Base-by-base conservation (phyloP, 1,140 invertebrate species). In the Amphibalanus amphitrite region DNA sequence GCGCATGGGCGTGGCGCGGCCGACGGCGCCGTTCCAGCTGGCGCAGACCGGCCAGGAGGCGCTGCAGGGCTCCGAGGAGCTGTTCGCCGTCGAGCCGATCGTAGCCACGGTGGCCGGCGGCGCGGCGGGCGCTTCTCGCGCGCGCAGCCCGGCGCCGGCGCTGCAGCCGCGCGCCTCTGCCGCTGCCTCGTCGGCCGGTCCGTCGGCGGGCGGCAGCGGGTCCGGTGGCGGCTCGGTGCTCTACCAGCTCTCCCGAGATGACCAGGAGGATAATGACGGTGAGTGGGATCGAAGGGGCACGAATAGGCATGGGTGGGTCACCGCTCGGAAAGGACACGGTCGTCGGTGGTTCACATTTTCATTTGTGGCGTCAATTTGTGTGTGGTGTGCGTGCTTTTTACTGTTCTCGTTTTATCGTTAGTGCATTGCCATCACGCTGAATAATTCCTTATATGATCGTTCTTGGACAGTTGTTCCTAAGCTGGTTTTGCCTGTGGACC, bases 41-140 rank as follows among this genome's bases (percentile, higher is more conserved):
- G 65, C 65, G 26, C 65, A 67, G 26, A 28, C 10, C 65, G 28
- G 26, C 10, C 65, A 67, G 65, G 65, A 67, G 65, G 65, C 65
- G 65, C 65, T 67, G 26, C n/a, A 67, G 10, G n/a, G 65, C 4
- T 67, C 65, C 65, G 94, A 98, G 80, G 94, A 98, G 79, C 81
- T 98, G 67, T 98, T 98, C 78, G 90, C 89, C 68, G 92, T 95
- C 15, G 95, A 98, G 78, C 93, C 94, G 1, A 80, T 95, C 29
- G 79, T 79, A 3, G 68, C 78, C 68, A 68, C 65, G 65, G 65
- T 26, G 23, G 28, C n/a, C 23, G 65, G 65, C 28, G n/a, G 23
- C 23, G 26, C 17, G 23, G 4, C 65, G 28, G 65, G 8, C 23
- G 15, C 26, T n/a, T 8, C 65, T n/a, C 64, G 28, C 70, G 70